Evolutionary conservation across 1,140 invertebrate genomes (phyloP), one percentile per base, ranked within the genome.

Genomic region (Steinernema khuongi): DNA sequence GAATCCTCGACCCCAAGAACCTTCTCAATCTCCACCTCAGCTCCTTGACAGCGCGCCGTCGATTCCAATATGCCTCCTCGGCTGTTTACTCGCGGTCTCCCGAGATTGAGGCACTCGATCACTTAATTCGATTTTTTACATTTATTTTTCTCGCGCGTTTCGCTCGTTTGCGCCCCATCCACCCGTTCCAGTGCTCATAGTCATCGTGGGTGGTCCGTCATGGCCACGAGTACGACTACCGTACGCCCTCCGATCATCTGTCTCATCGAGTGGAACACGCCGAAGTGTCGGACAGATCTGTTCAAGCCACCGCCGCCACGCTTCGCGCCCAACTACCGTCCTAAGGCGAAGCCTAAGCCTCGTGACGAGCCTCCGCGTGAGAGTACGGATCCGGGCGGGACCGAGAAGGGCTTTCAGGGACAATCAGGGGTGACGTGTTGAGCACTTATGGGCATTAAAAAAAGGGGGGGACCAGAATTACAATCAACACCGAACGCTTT

Each of bases 41-140:
- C n/a, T n/a, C n/a, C n/a, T n/a, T n/a, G n/a, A n/a, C n/a, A n/a
- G n/a, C n/a, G n/a, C n/a, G n/a, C n/a, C n/a, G n/a, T n/a, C n/a
- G n/a, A n/a, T 60, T 22, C 14, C 50, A 60, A 60, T 60, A 60
- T 60, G 14, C 19, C 11, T 22, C 19, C 19, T 22, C 50, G 50
- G 14, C 50, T 60, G 50, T 60, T 60, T 60, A 60, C 50, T 60
- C 50, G 50, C 14, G 50, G 26, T n/a, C 50, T 26, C 50, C 26
- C 50, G 50, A 41, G 50, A 60, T 60, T 60, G 50, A 60, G 50
- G 50, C 50, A 60, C 50, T 60, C 50, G 50, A 60, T 60, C 50
- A 60, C 50, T 60, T 60, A 60, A 60, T 60, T 60, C 50, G 50
- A 60, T 60, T 60, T 60, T n/a, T 60, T 60, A 22, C 50, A 14